phyloP scores from a whole-genome alignment of 2,113 vertebrate species.

The Lepus americanus region DNA sequence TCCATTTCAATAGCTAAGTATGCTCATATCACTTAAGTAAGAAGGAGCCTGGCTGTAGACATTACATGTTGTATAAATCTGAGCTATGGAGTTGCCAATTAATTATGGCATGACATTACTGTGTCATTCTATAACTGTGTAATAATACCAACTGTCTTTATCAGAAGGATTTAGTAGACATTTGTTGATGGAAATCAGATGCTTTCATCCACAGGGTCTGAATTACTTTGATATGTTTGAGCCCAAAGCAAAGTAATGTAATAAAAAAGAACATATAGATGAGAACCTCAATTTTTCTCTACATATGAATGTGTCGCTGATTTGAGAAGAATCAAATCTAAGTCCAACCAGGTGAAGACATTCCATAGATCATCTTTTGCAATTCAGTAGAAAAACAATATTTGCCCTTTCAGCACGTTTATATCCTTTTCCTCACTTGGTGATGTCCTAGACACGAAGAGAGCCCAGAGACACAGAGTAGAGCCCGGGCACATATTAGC shows the following conservation, averaged over 20 bases:
- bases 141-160: slow-evolving; percentile 79
- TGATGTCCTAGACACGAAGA: slow-evolving; percentile 14
- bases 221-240: slow-evolving; percentile 83
- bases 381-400: slow-evolving; percentile 77
- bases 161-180: slow-evolving; percentile 81
- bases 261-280: slow-evolving; percentile 87
- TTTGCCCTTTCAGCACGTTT: slow-evolving; percentile 21
- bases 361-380: slow-evolving; percentile 81
- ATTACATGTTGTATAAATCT: slow-evolving; percentile 78
- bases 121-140: slow-evolving; percentile 68
- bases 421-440: slow-evolving; percentile 51
- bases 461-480: neutral
- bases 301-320: slow-evolving; percentile 85
- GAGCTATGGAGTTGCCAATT: slow-evolving; percentile 72
- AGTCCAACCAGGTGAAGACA: slow-evolving; percentile 82
- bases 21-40: neutral
- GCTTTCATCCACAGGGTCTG: slow-evolving; percentile 80
- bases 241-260: slow-evolving; percentile 87
- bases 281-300: slow-evolving; percentile 86
- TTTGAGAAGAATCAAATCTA: slow-evolving; percentile 87
- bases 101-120: slow-evolving; percentile 74
- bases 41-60: slow-evolving; percentile 61
- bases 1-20: slow-evolving; percentile 72
- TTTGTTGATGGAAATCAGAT: slow-evolving; percentile 86
- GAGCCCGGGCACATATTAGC: neutral